phyloP scores from a whole-genome alignment of 2,888 invertebrate species.

The Scaptomyza reducta region DNA sequence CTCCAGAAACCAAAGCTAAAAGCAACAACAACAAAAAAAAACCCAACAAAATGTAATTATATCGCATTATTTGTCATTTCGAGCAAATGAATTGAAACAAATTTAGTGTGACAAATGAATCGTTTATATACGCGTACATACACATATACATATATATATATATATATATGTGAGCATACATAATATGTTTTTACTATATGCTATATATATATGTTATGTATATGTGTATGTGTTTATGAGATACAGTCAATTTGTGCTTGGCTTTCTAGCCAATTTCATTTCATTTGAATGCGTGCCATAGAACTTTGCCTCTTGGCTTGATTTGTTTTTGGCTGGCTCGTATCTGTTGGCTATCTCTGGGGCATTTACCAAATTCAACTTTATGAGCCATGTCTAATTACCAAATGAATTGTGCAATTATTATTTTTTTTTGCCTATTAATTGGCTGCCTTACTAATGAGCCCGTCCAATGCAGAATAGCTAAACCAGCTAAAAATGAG shows the following conservation, averaged over 20 bases:
- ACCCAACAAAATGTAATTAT: conserved; percentile 68
- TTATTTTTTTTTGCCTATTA: conserved; percentile 69
- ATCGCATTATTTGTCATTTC: conserved; percentile 79
- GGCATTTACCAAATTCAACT: conserved; percentile 73
- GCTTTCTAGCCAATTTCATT: conserved; percentile 74
- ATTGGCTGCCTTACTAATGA: conserved; percentile 72
- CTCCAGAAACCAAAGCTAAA: conserved; percentile 8
- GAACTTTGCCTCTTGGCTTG: conserved; percentile 22
- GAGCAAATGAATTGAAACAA: conserved; percentile 83
- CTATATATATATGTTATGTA: background rate
- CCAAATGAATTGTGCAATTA: conserved; percentile 81
- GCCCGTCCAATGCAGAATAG: conserved; percentile 36
- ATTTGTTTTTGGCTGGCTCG: conserved; percentile 14
- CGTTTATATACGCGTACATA: conserved; percentile 52
- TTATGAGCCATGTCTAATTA: conserved; percentile 83
- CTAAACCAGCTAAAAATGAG: conserved; percentile 20
- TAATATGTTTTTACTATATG: conserved; percentile 1
- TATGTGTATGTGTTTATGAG: conserved; percentile 13
- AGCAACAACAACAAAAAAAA: conserved; percentile 12
- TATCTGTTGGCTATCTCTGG: conserved; percentile 56
- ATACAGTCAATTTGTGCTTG: conserved; percentile 68
- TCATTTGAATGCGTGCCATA: conserved; percentile 65
- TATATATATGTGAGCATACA: background rate
- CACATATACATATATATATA: no score
- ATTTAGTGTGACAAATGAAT: conserved; percentile 83